These are phyloP conservation scores for Enhydra lutris DNA, from an alignment of 2,113 vertebrate species.

Conservation along the genomic window DNA sequence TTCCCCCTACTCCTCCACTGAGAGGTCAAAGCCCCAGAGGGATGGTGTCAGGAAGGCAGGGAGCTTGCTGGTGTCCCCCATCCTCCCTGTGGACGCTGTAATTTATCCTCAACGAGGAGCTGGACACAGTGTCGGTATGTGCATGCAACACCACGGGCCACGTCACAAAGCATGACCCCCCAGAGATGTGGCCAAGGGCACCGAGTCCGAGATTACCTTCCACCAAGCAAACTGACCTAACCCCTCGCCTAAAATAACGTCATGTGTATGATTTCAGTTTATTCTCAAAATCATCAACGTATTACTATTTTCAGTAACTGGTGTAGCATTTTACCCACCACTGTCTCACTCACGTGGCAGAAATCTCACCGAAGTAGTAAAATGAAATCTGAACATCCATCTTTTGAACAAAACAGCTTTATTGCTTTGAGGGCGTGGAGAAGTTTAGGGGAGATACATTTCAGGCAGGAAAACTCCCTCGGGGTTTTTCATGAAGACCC, in stretches of 20 bases:
- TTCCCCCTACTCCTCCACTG: accelerated
- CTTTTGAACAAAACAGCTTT: not conserved
- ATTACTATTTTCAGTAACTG: not conserved
- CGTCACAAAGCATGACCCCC: not conserved
- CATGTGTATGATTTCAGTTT: not conserved
- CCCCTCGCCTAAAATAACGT: too few relatives aligned
- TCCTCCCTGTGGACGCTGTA: not conserved
- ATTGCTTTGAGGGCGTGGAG: not conserved
- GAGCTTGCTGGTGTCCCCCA: not conserved
- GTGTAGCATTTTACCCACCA: not conserved
- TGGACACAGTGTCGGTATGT: accelerated
- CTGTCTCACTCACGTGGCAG: not conserved
- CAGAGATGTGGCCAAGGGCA: not conserved
- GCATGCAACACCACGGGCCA: too few relatives aligned
- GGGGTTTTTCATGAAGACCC: not conserved
- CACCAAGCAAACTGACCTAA: not conserved
- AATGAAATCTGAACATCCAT: not conserved
- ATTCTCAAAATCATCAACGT: not conserved
- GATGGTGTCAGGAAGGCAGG: not conserved
- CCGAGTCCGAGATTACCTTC: not conserved
- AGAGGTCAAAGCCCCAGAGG: not conserved
- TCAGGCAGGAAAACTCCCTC: not conserved
- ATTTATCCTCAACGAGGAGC: not conserved
- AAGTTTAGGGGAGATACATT: not conserved
- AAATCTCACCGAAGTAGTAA: not conserved